A percentile compares a stretch with the other conserved stretches of the same genome.
These are phyloP conservation scores for Enteromius thamalakanensis DNA, from an alignment of 2,797 vertebrate genomes.

Conservation along the genomic window DNA sequence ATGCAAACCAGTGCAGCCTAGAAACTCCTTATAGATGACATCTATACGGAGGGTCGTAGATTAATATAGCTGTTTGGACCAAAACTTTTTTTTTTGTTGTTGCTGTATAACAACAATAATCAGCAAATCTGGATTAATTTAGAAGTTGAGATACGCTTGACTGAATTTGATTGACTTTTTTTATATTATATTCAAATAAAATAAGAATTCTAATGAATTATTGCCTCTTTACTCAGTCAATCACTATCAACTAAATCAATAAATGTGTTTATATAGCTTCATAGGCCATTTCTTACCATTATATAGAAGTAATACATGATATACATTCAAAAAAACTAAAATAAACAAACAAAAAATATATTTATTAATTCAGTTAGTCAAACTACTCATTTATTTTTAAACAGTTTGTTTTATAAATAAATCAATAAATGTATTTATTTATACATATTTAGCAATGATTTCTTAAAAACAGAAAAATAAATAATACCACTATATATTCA, in stretches of 20 bases:
- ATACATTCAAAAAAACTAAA: neutral
- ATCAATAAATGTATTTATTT: neutral
- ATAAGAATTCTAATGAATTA: neutral
- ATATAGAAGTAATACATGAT: neutral
- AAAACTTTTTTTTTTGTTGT: neutral
- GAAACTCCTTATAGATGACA: neutral
- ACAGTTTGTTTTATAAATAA: neutral
- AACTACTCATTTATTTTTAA: neutral
- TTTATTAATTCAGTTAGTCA: neutral
- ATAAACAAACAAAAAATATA: neutral
- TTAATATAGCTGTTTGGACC: neutral
- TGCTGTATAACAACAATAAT: neutral
- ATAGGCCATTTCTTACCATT: neutral
- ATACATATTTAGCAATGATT: neutral
- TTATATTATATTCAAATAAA: neutral
- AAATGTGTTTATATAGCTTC: neutral
- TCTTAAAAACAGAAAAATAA: neutral
- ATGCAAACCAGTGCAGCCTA: neutral
- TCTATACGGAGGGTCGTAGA: neutral
- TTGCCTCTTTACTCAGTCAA: neutral
- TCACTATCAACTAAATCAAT: neutral
- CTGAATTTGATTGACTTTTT: neutral
- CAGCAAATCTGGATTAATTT: neutral
- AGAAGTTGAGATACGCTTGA: neutral
- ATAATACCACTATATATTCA: neutral